Base-by-base conservation (phyloP, 2,888 invertebrate genomes). In the Drosophila koepferae region DNA sequence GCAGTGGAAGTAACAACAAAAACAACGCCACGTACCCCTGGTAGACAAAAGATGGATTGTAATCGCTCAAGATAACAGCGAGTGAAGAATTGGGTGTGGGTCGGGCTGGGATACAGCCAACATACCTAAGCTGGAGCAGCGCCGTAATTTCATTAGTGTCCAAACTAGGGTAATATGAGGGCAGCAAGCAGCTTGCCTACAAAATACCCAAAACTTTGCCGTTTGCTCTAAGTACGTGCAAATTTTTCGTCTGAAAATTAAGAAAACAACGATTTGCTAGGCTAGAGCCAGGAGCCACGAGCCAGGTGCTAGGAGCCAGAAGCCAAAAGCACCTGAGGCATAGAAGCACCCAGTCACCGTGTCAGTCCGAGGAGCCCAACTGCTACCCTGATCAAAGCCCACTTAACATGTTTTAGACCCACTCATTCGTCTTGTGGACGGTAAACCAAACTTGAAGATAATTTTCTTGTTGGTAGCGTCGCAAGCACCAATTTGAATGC, bases 11-110 rank as follows among this genome's bases (percentile, higher is more conserved):
- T 18, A 59, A 51, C 54, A 54, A 63, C 53, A 70, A 63, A 38
- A 46, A 23, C 38, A 61, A 56, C 63, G 62, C 63, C 81, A 81
- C 70, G 74, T 81, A 74, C 58, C 55, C 56, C 68, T 60, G 74
- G 74, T 72, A 83, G 81, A 86, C 77, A 82, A 87, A 90, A 92
- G 92, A 92, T 92, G 88, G 92, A 92, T 92, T 92, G 92, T 92
- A 92, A 92, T 92, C 92, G 90, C 82, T 91, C 83, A 91, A 86
- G 87, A 92, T 92, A 92, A 91, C 80, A 84, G 80, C 63, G 51
- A 55, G 68, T 55, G 41, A 20, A 55, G 40, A 16, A 28, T 28
- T 14, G 51, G 31, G 49, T 41, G 2, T 65, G 41, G 23, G 63
- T 51, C 36, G 43, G 46, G n/a, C 41, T 46, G 56, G 48, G 64